These are phyloP conservation scores for Ethmia dodecea DNA, from an alignment of 2,888 invertebrate species.

Conservation along the genomic window DNA sequence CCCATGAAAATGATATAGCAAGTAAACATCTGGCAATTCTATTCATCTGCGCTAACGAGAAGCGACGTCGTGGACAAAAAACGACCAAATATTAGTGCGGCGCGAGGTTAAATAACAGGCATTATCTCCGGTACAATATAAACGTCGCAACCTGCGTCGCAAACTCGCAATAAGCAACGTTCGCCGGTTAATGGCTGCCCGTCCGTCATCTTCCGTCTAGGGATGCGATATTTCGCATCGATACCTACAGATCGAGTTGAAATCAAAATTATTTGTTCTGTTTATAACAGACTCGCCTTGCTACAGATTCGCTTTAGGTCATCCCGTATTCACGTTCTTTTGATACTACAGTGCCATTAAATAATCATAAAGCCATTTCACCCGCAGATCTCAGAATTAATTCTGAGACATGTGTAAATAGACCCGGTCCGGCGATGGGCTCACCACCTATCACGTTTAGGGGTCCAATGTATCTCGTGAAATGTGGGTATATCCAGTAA, in stretches of 20 bases:
- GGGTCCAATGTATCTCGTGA: no score
- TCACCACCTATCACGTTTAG: no score
- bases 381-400: no score
- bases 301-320: no score
- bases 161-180: slow-evolving; percentile 55
- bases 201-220: slow-evolving; percentile 43
- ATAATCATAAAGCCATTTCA: no score
- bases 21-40: slow-evolving; percentile 23
- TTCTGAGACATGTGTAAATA: no score
- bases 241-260: slow-evolving; percentile 32
- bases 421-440: no score
- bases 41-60: slow-evolving; percentile 18
- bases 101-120: slow-evolving; percentile 53
- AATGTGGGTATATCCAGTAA: no score
- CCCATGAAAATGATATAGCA: slow-evolving; percentile 17
- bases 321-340: no score
- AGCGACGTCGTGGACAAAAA: slow-evolving; percentile 47
- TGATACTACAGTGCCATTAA: no score
- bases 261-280: no score
- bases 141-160: slow-evolving; percentile 51
- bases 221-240: slow-evolving; percentile 18
- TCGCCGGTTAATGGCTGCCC: slow-evolving; percentile 47
- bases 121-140: slow-evolving; percentile 62
- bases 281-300: no score
- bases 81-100: slow-evolving; percentile 52